Evolutionary conservation across 1,140 invertebrate genomes (phyloP), one percentile per base, ranked within the genome.

Genomic region (Microplitis mediator): DNA sequence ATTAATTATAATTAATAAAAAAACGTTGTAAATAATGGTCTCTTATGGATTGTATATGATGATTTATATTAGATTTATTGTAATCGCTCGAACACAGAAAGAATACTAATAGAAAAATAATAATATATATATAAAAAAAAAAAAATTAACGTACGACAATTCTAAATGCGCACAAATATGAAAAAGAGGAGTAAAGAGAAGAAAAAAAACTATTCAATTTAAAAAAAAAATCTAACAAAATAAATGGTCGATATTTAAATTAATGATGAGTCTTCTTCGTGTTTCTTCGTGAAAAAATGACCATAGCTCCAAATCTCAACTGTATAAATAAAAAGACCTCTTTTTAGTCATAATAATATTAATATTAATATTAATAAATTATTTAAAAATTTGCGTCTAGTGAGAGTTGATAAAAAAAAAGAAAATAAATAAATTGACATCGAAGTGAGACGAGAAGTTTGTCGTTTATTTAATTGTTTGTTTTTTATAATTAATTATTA

Each of bases 111-210:
- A 31, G 34, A 34, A 63, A 60, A 58, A 61, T n/a, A 51, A n/a
- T 51, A 51, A 2, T 58, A 62, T 35, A 62, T 34, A 23, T 72
- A 72, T 36, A 45, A 74, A 61, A 23, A 23, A 23, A 23, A 23
- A 23, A 23, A 23, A 23, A 23, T 23, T 71, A 69, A n/a, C 34
- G 39, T 67, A 56, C 70, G 70, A 71, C 71, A 72, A 72, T 66
- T 72, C 63, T 67, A 67, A 72, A 74, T 63, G 72, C 72, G 72
- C 72, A 74, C 72, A 74, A 74, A 66, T 45, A 9, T 39, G 9
- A 39, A 39, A 69, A 64, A 56, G 50, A 23, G 65, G 66, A 39
- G 34, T 8, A 64, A 74, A 45, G 39, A 62, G 4, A 62, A 16
- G 39, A 70, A 31, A 62, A 14, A 13, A 45, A 31, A 23, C 34